A percentile compares a stretch with the other conserved stretches of the same genome.
phyloP scores from a whole-genome alignment of 2,113 vertebrate species.

The Geothlypis trichas region DNA sequence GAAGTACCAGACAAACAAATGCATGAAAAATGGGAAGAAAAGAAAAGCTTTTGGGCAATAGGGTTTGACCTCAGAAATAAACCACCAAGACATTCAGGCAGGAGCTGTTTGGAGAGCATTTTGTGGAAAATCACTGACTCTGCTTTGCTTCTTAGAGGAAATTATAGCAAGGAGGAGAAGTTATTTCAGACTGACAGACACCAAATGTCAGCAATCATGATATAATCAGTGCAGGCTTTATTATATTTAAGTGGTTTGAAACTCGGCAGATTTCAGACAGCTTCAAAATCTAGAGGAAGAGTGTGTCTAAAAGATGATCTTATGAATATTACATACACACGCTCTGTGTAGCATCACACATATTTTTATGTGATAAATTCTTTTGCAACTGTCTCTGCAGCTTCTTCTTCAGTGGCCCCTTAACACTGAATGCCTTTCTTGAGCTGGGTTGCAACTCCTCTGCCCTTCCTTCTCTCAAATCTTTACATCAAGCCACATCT shows the following conservation, averaged over 20 bases:
- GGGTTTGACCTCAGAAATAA: conserved; percentile 10
- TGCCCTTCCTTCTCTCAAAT: background rate
- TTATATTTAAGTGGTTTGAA: conserved; percentile 64
- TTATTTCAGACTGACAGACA: conserved; percentile 57
- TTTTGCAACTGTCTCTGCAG: background rate
- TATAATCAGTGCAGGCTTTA: conserved; percentile 59
- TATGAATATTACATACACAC: conserved; percentile 36
- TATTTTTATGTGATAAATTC: conserved; percentile 23
- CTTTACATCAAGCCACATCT: background rate
- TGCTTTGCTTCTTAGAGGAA: conserved; percentile 22
- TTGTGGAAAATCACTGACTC: background rate
- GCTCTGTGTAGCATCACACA: background rate
- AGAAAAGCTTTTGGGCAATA: background rate
- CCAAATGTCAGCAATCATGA: conserved; percentile 65
- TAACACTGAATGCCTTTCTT: background rate
- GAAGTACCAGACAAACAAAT: conserved; percentile 16
- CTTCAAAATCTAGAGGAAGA: conserved; percentile 51
- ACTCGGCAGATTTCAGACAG: conserved; percentile 58
- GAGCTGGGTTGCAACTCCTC: background rate
- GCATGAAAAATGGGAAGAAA: background rate
- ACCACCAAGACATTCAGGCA: background rate
- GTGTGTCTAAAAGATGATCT: conserved; percentile 1
- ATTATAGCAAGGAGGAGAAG: conserved; percentile 13
- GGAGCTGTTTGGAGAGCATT: background rate
- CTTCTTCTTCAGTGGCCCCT: background rate